Conservation (phyloP, 2,888 invertebrate genomes). For the Xanthostigma xanthostigma region DNA sequence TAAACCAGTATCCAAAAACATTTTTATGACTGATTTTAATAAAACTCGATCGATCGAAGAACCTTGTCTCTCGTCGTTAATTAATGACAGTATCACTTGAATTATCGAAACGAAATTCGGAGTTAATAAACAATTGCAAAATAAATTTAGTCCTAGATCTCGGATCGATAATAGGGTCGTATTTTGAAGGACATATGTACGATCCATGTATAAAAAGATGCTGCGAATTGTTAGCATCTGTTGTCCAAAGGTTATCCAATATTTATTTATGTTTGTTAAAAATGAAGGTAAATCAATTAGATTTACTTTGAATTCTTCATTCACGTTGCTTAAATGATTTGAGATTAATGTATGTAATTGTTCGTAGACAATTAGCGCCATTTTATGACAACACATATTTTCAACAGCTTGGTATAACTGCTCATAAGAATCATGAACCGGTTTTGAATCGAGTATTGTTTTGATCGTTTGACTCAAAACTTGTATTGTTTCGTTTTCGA, state of each 20-base stretch:
- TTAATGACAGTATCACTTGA: constrained; percentile 73
- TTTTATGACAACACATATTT: constrained; percentile 89
- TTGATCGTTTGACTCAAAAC: too few species aligned
- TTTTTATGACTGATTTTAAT: constrained; percentile 77
- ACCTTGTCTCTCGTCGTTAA: constrained; percentile 80
- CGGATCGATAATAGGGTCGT: constrained; percentile 85
- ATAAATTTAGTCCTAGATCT: constrained; percentile 89
- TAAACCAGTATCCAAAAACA: constrained; percentile 88
- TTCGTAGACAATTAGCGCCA: constrained; percentile 73
- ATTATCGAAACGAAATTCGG: constrained; percentile 31
- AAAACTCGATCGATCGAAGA: constrained; percentile 75
- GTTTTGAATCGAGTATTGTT: constrained; percentile 78
- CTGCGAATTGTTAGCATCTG: constrained; percentile 96
- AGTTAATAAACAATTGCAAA: constrained; percentile 42
- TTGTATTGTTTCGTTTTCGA: too few species aligned
- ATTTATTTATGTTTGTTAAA: constrained; percentile 73
- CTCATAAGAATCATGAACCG: constrained; percentile 74
- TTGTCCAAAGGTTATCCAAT: constrained; percentile 86
- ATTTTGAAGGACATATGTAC: constrained; percentile 87
- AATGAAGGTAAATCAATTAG: constrained; percentile 78
- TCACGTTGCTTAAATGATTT: constrained; percentile 69
- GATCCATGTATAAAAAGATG: constrained; percentile 89
- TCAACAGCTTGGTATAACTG: constrained; percentile 90
- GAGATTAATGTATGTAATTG: constrained; percentile 71
- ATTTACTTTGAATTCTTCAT: constrained; percentile 69